Conservation (phyloP, 1,140 invertebrate genomes). For the Mamestra configurata region DNA sequence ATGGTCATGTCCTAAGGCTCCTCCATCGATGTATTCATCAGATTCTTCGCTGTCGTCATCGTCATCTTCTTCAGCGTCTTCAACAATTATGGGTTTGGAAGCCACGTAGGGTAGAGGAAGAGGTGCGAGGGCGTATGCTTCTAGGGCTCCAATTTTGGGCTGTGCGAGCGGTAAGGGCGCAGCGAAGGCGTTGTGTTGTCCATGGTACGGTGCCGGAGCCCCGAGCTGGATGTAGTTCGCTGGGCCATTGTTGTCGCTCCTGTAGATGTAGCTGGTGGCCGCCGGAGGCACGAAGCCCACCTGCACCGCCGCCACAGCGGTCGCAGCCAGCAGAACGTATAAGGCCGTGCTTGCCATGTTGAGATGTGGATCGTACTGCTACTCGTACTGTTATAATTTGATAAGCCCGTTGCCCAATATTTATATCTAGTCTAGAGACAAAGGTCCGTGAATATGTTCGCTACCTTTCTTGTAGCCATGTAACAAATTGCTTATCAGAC, state of each 20-base stretch:
- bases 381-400: conserved; percentile 80
- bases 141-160: conserved; percentile 65
- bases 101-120: conserved; percentile 77
- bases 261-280: conserved; percentile 86
- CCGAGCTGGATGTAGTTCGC: conserved; percentile 84
- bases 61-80: conserved; percentile 75
- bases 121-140: conserved; percentile 73
- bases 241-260: conserved; percentile 86
- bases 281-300: conserved; percentile 71
- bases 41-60: conserved; percentile 65
- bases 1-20: conserved; percentile 59
- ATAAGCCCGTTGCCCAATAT: conserved; percentile 83
- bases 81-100: conserved; percentile 74
- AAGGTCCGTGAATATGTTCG: conserved; percentile 78
- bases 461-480: conserved; percentile 84
- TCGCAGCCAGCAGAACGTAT: conserved; percentile 64
- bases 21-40: conserved; percentile 66
- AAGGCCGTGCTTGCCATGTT: conserved; percentile 72
- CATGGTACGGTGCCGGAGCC: conserved; percentile 66
- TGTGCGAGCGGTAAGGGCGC: conserved; percentile 68
- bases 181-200: conserved; percentile 70
- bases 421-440: conserved; percentile 81
- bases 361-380: conserved; percentile 74
- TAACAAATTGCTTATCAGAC: conserved; percentile 81
- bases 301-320: conserved; percentile 69